Base-by-base conservation (phyloP, 2,797 vertebrate species). In the Aldrovandia affinis region DNA sequence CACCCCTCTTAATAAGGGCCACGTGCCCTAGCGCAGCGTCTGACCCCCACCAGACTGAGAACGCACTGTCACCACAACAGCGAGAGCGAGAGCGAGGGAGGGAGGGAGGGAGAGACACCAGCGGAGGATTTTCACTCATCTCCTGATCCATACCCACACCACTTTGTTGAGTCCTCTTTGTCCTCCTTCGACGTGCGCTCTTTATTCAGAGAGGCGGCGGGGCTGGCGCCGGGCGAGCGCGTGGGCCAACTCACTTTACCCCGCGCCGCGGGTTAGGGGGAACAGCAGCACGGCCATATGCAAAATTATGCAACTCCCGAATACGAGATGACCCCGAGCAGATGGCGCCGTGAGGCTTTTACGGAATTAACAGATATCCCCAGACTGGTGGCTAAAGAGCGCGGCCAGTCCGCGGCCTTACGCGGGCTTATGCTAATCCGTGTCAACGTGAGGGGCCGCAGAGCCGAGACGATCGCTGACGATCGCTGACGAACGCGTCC, bases 281-380 rank as follows among this genome's bases (percentile, higher is more conserved):
- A 52, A 80, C 59, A 54, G 61, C 59, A 39, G 33, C 52, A 55
- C 20, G 9, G 5, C 36, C 80, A 89, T 78, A 77, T 57, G 78
- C n/a, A 88, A 82, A 75, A 85, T 83, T 84, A 87, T 81, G 81
- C 84, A 87, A 83, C 87, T 86, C 85, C 88, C 86, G 89, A 78
- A 78, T 81, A 81, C 77, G 84, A 82, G 42, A 82, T 88, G 90
- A 92, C 90, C 91, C 85, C 0, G 81, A 93, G 89, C 93, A 94
- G 92, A 93, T 93, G 93, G 92, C 42, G 65, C 68, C 91, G 86
- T 59, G 90, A 91, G 91, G 91, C 89, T 90, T 63, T 89, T 82
- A 87, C 85, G 75, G 85, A 88, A 89, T 86, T 88, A 83, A 89
- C 91, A 78, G 81, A 83, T 85, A 90, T 83, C 86, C 52, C 85